Base-by-base conservation (phyloP, 2,113 vertebrate species). In the Eleginops maclovinus region DNA sequence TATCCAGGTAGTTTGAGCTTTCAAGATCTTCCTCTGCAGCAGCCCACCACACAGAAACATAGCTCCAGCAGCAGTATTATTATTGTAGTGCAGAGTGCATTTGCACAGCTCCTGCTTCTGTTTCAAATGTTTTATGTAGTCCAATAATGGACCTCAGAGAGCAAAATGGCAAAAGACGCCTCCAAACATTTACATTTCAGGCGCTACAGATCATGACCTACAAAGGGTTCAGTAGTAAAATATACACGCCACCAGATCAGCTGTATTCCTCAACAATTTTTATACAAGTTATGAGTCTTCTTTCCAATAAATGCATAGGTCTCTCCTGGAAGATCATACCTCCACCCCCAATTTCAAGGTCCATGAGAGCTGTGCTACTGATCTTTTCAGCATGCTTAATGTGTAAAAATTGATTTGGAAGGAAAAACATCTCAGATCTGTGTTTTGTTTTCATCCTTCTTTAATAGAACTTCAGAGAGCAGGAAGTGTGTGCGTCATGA, bases 401-500 rank as follows among this genome's bases (percentile, higher is more conserved):
- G 82, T 88, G 88, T 73, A 77, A 56, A 82, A 86, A 92, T 91
- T 89, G 90, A 90, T 92, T 90, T 85, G 65, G 59, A 86, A 75
- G 75, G 77, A 85, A 89, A n/a, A 90, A 88, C 78, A 87, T 79
- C 82, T 86, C 55, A 62, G 85, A 88, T 87, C 86, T 82, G 83
- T 83, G 86, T 91, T 91, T 86, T 21, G 21, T 81, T 88, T 91
- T 87, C 69, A 72, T 89, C 80, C 64, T 43, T 85, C 63, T 83
- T 83, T 82, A 87, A 86, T 87, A 79, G 77, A 85, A 89, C 90
- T 91, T 90, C 89, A 88, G 83, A 86, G 83, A 86, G 77, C 89
- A 91, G 90, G 89, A 92, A 91, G 90, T 88, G 87, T 79, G 86
- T 86, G 91, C 76, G 88, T 91, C 86, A 89, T 68, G 77, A 91